Conservation (phyloP, 1,140 invertebrate genomes). For the Aethina tumida region DNA sequence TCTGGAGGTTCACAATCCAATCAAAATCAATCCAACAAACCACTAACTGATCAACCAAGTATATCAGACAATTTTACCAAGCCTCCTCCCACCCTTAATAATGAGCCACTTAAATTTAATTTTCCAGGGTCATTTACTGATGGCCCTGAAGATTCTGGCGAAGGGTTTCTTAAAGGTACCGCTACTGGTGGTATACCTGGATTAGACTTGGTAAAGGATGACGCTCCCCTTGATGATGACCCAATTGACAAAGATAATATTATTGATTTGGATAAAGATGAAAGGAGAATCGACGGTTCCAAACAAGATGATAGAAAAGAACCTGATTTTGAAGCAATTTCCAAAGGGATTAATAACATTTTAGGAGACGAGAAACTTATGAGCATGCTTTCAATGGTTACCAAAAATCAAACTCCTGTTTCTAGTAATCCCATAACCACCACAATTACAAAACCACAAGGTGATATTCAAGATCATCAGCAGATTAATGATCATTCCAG, state of each 20-base stretch:
- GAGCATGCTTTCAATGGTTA: conserved; percentile 45
- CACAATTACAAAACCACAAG: conserved; percentile 4
- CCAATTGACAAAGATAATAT: conserved; percentile 20
- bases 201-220: conserved; percentile 46
- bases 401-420: conserved; percentile 22
- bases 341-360: conserved; percentile 47
- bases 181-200: conserved; percentile 50
- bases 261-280: conserved; percentile 29
- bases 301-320: conserved; percentile 15
- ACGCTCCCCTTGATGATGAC: conserved; percentile 25
- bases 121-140: conserved; percentile 4
- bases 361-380: conserved; percentile 49
- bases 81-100: conserved; percentile 25
- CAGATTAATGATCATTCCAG: conserved; percentile 17
- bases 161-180: conserved; percentile 18
- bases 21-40: conserved; percentile 2
- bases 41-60: background rate
- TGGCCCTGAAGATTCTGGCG: conserved; percentile 7
- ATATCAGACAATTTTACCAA: conserved; percentile 14
- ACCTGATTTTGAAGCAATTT: conserved; percentile 46
- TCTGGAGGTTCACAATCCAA: conserved; percentile 11
- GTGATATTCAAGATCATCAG: background rate
- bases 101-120: conserved; percentile 27
- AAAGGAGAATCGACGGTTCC: conserved; percentile 13
- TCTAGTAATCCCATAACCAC: background rate